Evolutionary conservation across 1,140 invertebrate genomes (phyloP).

Genomic region (Drosophila repletoides): DNA sequence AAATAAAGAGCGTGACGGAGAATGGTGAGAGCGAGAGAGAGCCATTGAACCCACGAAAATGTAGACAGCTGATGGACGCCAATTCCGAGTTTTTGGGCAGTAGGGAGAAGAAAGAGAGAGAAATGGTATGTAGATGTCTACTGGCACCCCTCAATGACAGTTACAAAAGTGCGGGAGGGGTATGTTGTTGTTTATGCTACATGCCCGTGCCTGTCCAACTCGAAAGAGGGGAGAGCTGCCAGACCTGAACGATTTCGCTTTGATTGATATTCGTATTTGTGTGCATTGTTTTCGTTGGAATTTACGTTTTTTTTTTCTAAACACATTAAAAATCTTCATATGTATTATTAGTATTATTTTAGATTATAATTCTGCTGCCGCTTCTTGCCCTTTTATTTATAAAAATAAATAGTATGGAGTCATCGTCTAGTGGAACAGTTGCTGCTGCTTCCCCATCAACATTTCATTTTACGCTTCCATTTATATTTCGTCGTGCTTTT

Average conservation of each 20-base stretch:
- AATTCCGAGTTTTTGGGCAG: neutral
- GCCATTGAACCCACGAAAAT: constrained; percentile 72
- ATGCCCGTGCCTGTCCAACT: neutral
- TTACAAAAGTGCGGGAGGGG: constrained; percentile 8
- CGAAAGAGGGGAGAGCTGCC: neutral
- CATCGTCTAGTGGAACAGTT: constrained; percentile 17
- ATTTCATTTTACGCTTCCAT: constrained; percentile 13
- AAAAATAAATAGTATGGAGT: constrained; percentile 32
- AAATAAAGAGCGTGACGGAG: constrained; percentile 55
- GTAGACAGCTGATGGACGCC: constrained; percentile 64
- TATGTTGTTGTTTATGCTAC: neutral
- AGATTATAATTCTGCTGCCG: too few relatives aligned
- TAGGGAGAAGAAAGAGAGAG: neutral
- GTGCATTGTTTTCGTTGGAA: constrained; percentile 55
- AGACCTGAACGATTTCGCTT: constrained; percentile 32
- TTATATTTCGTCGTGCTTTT: too few relatives aligned
- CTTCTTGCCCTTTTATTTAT: constrained; percentile 5
- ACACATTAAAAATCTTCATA: constrained; percentile 35
- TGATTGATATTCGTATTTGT: constrained; percentile 69
- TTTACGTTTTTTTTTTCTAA: constrained; percentile 48
- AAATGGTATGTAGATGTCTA: constrained; percentile 29
- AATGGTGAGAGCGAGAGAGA: constrained; percentile 21
- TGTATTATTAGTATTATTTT: constrained; percentile 14
- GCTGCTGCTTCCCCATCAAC: neutral
- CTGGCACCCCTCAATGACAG: constrained; percentile 11